Conservation (phyloP, 2,888 invertebrate species). For the Argyresthia goedartella region DNA sequence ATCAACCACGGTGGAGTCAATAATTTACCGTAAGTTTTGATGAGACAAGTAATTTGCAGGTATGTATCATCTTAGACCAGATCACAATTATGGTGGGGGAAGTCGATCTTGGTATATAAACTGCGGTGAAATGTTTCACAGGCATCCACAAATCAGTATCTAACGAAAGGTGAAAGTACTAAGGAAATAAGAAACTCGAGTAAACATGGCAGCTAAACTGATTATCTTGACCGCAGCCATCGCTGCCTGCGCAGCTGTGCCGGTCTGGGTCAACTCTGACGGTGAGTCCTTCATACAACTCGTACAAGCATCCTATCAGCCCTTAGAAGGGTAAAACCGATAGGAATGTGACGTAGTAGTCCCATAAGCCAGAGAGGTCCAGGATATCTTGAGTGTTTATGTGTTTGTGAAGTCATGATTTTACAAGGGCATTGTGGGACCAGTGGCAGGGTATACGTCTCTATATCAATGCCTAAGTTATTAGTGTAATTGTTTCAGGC, state of each 20-base stretch:
- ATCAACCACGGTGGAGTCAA: slow-evolving; percentile 21
- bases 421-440: too few relatives aligned
- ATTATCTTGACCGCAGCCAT: slow-evolving; percentile 32
- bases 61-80: slow-evolving; percentile 44
- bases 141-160: slow-evolving; percentile 36
- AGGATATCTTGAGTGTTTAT: too few relatives aligned
- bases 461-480: too few relatives aligned
- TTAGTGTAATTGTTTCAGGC: too few relatives aligned
- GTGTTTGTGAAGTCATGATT: too few relatives aligned
- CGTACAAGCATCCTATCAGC: too few relatives aligned
- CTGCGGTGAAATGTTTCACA: slow-evolving; percentile 44
- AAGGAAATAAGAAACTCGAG: slow-evolving; percentile 14
- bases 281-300: slow-evolving; percentile 1
- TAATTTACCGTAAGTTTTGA: slow-evolving; percentile 42
- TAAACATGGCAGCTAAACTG: slow-evolving; percentile 42
- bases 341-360: too few relatives aligned
- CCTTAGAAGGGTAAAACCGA: too few relatives aligned
- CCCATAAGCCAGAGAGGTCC: too few relatives aligned
- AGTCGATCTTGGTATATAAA: slow-evolving; percentile 49
- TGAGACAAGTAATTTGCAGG: slow-evolving; percentile 31
- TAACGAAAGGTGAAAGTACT: slow-evolving; percentile 38
- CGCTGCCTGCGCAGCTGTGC: slow-evolving; percentile 33
- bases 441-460: too few relatives aligned
- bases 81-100: slow-evolving; percentile 40
- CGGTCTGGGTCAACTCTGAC: slow-evolving; percentile 27